Conservation (phyloP, 2,888 invertebrate genomes). For the Eupelmus urozonus region DNA sequence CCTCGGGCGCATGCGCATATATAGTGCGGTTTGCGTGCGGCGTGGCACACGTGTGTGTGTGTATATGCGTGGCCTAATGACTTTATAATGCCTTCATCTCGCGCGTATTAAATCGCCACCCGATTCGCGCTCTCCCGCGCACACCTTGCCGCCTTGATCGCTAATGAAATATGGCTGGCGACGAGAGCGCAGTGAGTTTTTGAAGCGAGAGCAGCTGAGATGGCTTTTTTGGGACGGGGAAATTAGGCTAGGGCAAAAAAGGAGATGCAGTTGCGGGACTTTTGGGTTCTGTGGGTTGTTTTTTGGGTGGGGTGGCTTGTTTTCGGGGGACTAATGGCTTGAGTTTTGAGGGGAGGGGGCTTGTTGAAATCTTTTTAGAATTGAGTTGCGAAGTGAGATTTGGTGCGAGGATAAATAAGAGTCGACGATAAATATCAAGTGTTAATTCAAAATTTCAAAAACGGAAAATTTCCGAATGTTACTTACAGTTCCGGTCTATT, state of each 20-base stretch:
- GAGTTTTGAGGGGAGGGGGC: neutral
- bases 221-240: neutral
- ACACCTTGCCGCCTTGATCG: neutral
- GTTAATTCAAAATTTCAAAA: no score
- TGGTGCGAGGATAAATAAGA: no score
- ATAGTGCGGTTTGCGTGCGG: constrained; percentile 61
- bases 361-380: constrained; percentile 2
- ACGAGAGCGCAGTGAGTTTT: neutral
- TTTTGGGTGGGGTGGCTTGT: no score
- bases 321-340: no score
- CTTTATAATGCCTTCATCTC: constrained; percentile 76
- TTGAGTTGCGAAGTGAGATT: neutral
- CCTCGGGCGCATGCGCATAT: neutral
- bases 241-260: no score
- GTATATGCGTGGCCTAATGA: constrained; percentile 68
- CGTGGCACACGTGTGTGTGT: constrained; percentile 13
- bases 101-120: constrained; percentile 70
- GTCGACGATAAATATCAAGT: no score
- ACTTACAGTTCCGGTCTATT: no score
- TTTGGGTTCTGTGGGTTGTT: no score
- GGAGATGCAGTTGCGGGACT: no score
- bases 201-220: neutral
- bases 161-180: constrained; percentile 43
- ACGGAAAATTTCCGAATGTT: no score
- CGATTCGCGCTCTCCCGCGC: constrained; percentile 37